These are phyloP conservation scores for Bombycilla garrulus DNA, from an alignment of 2,113 vertebrate species.

Conservation along the genomic window DNA sequence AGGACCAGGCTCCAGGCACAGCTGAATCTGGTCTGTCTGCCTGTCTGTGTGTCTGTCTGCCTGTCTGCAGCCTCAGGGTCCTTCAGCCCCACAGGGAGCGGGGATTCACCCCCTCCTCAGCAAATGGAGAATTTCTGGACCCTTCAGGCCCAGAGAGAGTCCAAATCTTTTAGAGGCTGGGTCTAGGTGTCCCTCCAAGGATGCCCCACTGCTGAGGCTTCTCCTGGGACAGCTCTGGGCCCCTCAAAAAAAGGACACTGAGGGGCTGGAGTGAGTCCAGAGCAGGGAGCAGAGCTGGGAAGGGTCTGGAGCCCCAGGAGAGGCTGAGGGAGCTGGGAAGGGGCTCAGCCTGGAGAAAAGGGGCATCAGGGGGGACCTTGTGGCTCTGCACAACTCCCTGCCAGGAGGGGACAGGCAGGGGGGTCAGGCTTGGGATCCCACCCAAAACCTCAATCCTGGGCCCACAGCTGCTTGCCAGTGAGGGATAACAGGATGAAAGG, in stretches of 20 bases:
- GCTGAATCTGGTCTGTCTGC: neutral
- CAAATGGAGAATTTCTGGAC: neutral
- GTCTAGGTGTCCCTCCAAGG: neutral
- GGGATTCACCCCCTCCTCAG: neutral
- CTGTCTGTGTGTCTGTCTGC: neutral
- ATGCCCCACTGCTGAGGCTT: neutral
- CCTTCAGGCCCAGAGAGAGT: neutral
- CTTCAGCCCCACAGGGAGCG: neutral
- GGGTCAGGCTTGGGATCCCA: neutral
- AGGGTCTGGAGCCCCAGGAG: neutral
- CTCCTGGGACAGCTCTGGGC: neutral
- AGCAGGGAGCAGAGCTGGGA: neutral
- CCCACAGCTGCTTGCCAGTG: neutral
- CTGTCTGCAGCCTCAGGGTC: neutral
- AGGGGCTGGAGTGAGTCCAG: neutral
- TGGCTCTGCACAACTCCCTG: neutral
- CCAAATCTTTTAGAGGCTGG: neutral
- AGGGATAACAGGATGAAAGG: neutral
- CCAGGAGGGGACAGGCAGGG: neutral
- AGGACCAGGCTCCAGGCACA: neutral
- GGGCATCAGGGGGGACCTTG: neutral
- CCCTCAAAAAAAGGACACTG: accelerated
- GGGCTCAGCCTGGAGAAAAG: neutral
- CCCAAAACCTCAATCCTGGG: neutral
- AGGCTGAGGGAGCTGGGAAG: neutral